Percentiles rank a stretch among this genome's conserved stretches.
phyloP scores from a whole-genome alignment of 2,113 vertebrate species.

The Hypocryptadius cinnamomeus region DNA sequence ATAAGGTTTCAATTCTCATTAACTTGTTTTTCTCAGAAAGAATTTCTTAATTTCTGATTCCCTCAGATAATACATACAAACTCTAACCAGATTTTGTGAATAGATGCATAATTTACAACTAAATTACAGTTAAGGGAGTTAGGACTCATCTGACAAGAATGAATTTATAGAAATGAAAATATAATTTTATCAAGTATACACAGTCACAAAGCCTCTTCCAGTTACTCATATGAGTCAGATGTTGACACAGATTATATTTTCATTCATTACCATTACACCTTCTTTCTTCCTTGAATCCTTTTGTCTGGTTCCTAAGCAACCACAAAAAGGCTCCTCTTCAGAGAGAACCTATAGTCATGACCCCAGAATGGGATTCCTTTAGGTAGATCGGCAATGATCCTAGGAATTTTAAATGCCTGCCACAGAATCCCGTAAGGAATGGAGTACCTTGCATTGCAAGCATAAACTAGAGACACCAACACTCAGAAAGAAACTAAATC shows the following conservation, averaged over 20 bases:
- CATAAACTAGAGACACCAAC: neutral
- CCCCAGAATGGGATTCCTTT: slow-evolving; percentile 33
- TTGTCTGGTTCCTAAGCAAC: slow-evolving; percentile 70
- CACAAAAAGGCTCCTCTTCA: slow-evolving; percentile 43
- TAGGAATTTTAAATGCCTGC: neutral
- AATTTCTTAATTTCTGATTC: neutral
- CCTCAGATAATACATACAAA: neutral
- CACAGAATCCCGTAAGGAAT: neutral
- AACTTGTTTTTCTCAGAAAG: neutral
- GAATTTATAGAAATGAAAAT: slow-evolving; percentile 31
- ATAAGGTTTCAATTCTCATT: neutral
- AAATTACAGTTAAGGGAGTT: slow-evolving; percentile 3
- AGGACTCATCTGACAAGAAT: neutral
- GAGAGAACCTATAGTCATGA: neutral
- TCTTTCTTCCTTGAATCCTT: slow-evolving; percentile 43
- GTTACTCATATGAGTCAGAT: slow-evolving; percentile 52
- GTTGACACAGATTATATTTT: slow-evolving; percentile 50
- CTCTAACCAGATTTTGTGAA: neutral
- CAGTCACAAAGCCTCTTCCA: slow-evolving; percentile 20
- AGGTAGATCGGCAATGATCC: neutral
- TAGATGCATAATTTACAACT: neutral
- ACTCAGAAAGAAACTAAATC: neutral
- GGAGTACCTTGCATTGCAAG: neutral
- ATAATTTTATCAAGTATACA: slow-evolving; percentile 26
- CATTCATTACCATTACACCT: slow-evolving; percentile 52